phyloP scores from a whole-genome alignment of 2,113 vertebrate species.

The Varanus komodoensis region DNA sequence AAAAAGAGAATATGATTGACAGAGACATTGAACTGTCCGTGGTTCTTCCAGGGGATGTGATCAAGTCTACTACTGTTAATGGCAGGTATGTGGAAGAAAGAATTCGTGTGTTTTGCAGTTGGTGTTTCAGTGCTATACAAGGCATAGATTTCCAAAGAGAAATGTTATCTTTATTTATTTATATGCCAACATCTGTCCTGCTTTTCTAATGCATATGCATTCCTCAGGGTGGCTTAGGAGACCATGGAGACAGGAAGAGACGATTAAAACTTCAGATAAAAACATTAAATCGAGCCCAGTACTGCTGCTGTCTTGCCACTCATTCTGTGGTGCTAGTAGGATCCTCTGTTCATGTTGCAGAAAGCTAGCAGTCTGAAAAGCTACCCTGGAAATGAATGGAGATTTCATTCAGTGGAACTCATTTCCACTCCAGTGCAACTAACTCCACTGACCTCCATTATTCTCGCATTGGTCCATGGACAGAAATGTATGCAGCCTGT shows the following conservation, averaged over 20 bases:
- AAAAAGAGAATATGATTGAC: conserved; percentile 87
- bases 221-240: not conserved
- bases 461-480: no score
- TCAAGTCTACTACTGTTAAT: conserved; percentile 86
- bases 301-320: no score
- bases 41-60: conserved; percentile 89
- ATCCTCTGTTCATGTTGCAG: no score
- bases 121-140: not conserved
- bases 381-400: no score
- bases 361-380: no score
- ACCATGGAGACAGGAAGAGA: not conserved
- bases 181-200: not conserved
- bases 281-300: not conserved
- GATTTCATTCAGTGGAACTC: no score
- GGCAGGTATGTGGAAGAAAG: conserved; percentile 82
- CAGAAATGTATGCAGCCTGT: not conserved
- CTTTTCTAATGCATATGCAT: not conserved
- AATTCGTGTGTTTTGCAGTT: not conserved
- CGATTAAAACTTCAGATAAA: not conserved
- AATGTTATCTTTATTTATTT: not conserved
- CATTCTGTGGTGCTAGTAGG: no score
- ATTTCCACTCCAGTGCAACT: no score
- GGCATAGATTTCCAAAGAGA: not conserved
- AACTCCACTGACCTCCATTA: no score
- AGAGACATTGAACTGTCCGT: conserved; percentile 89